Base-by-base conservation (phyloP, 2,797 vertebrate species). In the Silurus aristotelis region DNA sequence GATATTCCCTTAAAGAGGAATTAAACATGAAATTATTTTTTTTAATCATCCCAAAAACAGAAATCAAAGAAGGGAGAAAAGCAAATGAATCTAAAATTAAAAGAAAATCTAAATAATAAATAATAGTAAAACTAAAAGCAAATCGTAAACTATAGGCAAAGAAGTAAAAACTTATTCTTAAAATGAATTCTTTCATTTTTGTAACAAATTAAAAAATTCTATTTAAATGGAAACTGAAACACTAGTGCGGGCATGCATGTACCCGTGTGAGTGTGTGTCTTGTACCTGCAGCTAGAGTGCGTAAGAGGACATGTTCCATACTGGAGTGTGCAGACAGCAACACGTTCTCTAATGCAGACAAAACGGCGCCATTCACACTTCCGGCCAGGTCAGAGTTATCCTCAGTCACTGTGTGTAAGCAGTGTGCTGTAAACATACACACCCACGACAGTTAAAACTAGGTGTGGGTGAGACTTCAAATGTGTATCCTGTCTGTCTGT, bases 371-470 rank as follows among this genome's bases (percentile, higher is more conserved):
- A 88, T 94, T 95, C 87, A 97, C 91, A 67, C 95, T 95, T 17
- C 93, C 91, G 48, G 97, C 93, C 68, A 99, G 95, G 83, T 99
- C 98, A 0, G 95, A 90, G 90, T 99, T 99, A 82, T 99, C 98
- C 92, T 99, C 98, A 0, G 97, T 97, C 90, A 99, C 98, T 1
- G 96, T 97, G 92, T 99, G 98, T 90, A 99, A 93, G 91, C 98
- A 99, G 89, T 98, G 96, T 5, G 97, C 98, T 99, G 91, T 13
- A 68, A 17, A 83, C 14, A 88, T 22, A 89, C n/a, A 82, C 46
- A 87, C 13, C 58, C 38, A 81, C 12, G 76, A 52, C 48, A 52
- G 48, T 52, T 52, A 52, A 52, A 52, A 52, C 38, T 38, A 38
- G 38, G 38, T 38, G 38, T 38, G 48, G 48, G 48, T 7, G 48